Base-by-base conservation (phyloP, 2,888 invertebrate species). In the Helicoverpa assulta region DNA sequence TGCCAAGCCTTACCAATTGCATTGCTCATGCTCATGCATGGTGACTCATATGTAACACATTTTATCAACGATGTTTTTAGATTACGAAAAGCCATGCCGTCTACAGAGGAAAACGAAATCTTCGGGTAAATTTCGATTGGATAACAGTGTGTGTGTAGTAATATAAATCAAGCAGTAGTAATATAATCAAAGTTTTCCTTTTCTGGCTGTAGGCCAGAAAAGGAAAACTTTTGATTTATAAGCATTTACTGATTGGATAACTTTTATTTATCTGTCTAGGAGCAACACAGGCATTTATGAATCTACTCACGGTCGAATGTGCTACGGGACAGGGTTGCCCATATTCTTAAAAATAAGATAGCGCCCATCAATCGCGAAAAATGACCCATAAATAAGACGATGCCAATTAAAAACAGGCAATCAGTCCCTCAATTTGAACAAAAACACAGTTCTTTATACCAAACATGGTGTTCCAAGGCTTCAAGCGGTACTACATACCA, bases 401-500 rank as follows among this genome's bases (percentile, higher is more conserved):
- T 10, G 40, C 19, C 18, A 12, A 19, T 19, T n/a, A 56, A 8
- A 54, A 75, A 63, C 64, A 51, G 29, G 33, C 43, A 66, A 54
- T 43, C 43, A 57, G 65, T 56, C 68, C 47, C 47, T 58, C 65
- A 78, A 57, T 66, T 71, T 63, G 52, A 67, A 68, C 26, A 33
- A 63, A 66, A 70, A 59, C 59, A 65, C 56, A 59, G 55, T 51
- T n/a, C 60, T 73, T 76, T 33, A 33, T 33, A 71, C 56, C 52
- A 57, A 71, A 61, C 54, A 53, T 16, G 43, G 51, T 62, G 58
- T 61, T 19, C 50, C 56, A 58, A 60, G 60, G 67, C 60, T 43
- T 61, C 53, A 70, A 75, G 69, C 78, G 60, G 75, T 78, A 76
- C 72, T 33, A 63, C 75, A 72, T 78, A 65, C 67, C 71, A 18